Evolutionary conservation across 2,888 invertebrate species (phyloP), one percentile per base, ranked within the genome.

Genomic region (Alcis repandata): DNA sequence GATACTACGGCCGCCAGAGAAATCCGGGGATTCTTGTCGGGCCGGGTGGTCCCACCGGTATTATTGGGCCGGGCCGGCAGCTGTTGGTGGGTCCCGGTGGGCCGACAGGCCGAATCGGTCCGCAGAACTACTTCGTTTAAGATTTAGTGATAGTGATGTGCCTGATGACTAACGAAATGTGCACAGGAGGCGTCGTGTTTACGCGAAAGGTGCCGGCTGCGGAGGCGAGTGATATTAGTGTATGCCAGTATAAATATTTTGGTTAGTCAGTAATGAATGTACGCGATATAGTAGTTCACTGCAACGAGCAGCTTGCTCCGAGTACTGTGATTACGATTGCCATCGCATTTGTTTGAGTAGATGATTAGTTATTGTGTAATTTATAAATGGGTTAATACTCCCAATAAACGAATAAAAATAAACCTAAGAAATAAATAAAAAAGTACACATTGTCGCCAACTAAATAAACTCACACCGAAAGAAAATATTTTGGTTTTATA

Each of bases 51-150:
- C 87, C 87, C 1, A 86, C 85, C 0, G 88, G 86, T 0, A 67
- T 73, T 36, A 82, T 84, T 40, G 84, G 87, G 9, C 82, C 84
- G 17, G 69, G 77, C 17, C 77, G 83, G n/a, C 77, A 71, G 17
- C 48, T 83, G 11, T 68, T 82, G 9, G 76, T 77, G 6, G 95
- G 94, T 1, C 94, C 94, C 0, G 94, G 93, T 0, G 92, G 92
- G 1, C 91, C 91, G 20, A 87, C 87, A 0, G 91, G 90, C 2
- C 75, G 74, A 11, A 84, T 89, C 61, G 88, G 92, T 3, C 88
- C 90, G 0, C 79, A 80, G 48, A 74, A 79, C 65, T 86, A 78
- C 69, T 94, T 93, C 58, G 94, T 94, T 83, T 85, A 80, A 27
- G 27, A 27, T 4, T 27, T 4, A 85, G 65, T 68, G 63, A 43